Conservation (phyloP, 2,113 vertebrate species). For the Malaclemys terrapin region DNA sequence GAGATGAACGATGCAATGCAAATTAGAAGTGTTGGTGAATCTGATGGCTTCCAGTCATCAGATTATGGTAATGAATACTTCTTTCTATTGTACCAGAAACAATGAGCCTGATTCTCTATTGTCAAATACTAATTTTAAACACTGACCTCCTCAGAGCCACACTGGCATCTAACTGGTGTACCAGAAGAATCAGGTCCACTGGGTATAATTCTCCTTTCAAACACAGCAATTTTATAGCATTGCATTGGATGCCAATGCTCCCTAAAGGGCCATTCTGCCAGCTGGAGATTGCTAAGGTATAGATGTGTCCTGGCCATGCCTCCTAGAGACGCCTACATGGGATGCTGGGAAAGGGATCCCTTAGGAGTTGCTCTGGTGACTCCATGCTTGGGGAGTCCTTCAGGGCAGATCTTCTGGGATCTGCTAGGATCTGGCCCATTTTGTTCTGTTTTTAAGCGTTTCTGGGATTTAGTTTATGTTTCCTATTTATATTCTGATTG, state of each 20-base stretch:
- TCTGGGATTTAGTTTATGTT: not conserved
- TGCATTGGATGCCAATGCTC: not conserved
- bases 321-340: not conserved
- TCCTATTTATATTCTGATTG: too few species aligned
- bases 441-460: not conserved
- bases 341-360: not conserved
- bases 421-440: too few species aligned
- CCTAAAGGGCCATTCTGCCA: not conserved
- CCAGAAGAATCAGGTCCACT: not conserved
- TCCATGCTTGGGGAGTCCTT: not conserved
- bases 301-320: not conserved
- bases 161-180: not conserved
- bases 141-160: not conserved
- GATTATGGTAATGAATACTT: not conserved
- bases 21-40: not conserved
- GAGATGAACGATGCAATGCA: not conserved
- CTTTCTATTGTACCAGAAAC: not conserved
- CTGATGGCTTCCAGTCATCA: not conserved
- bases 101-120: rapidly evolving
- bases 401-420: not conserved
- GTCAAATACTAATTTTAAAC: rapidly evolving
- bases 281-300: not conserved
- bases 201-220: not conserved
- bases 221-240: not conserved
- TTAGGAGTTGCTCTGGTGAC: not conserved